Evolutionary conservation across 1,140 invertebrate species (phyloP).

Genomic region (Bombus waltoni): DNA sequence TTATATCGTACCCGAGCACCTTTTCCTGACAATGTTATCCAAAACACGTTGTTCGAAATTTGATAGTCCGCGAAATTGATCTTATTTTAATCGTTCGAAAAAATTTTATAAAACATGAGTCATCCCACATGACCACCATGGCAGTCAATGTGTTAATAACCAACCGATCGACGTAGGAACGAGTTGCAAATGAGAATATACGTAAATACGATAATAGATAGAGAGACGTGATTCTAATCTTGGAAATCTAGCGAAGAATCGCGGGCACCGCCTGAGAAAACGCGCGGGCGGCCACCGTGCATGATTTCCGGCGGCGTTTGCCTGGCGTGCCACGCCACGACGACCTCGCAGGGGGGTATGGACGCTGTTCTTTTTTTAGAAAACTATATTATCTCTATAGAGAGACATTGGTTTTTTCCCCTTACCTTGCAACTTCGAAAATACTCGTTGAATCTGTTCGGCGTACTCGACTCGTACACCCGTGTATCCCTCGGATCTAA

Average conservation of each 20-base stretch:
- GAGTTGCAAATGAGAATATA: neutral
- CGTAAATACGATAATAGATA: neutral
- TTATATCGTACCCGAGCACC: too few relatives aligned
- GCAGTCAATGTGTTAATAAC: neutral
- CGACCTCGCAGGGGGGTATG: slow-evolving; percentile 34
- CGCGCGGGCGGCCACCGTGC: slow-evolving; percentile 50
- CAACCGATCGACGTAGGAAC: neutral
- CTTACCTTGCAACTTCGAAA: slow-evolving; percentile 58
- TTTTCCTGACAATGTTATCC: too few relatives aligned
- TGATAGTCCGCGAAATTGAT: too few relatives aligned
- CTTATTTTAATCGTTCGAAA: too few relatives aligned
- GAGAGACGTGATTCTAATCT: neutral
- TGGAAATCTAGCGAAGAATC: neutral
- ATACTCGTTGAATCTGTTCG: slow-evolving; percentile 40
- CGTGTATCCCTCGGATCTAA: slow-evolving; percentile 31
- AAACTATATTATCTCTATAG: slow-evolving; percentile 34
- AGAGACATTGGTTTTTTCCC: slow-evolving; percentile 21
- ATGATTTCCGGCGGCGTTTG: slow-evolving; percentile 64
- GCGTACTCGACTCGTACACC: slow-evolving; percentile 26
- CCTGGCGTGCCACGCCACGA: slow-evolving; percentile 65
- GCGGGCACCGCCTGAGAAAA: slow-evolving; percentile 46
- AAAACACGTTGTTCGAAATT: too few relatives aligned
- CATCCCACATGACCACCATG: too few relatives aligned
- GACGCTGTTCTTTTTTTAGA: slow-evolving; percentile 63
- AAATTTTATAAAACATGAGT: too few relatives aligned